phyloP scores from a whole-genome alignment of 2,113 vertebrate genomes.

The Formicarius rufipectus region DNA sequence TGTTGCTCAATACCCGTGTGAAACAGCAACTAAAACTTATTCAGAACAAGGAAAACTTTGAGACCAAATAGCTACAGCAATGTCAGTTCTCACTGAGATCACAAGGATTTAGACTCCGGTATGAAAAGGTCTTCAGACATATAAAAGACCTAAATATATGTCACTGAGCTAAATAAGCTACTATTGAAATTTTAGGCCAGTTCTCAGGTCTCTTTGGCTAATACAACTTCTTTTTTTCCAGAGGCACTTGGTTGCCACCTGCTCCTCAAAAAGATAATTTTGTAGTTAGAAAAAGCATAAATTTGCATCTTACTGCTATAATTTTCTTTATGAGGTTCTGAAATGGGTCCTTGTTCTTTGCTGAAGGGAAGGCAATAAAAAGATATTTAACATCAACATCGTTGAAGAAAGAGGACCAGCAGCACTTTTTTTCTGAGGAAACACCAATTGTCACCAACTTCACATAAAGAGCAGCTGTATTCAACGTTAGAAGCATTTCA shows the following conservation, averaged over 20 bases:
- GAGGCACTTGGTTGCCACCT: neutral
- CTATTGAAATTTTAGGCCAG: neutral
- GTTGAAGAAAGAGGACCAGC: neutral
- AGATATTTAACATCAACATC: neutral
- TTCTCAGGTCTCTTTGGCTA: neutral
- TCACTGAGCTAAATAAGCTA: neutral
- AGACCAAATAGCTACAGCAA: neutral
- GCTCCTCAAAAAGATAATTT: neutral
- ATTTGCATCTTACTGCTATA: neutral
- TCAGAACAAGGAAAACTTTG: neutral
- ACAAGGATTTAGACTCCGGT: neutral
- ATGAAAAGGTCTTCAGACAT: neutral
- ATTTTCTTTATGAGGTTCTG: neutral
- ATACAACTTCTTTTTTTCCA: neutral
- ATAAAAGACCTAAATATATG: neutral
- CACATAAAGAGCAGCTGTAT: neutral
- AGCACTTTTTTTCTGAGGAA: neutral
- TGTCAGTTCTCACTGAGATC: neutral
- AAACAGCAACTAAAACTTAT: neutral
- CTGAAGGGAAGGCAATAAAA: neutral
- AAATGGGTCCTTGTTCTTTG: neutral
- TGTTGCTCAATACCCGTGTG: neutral
- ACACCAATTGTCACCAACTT: neutral
- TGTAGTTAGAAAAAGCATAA: neutral
- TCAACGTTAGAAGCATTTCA: neutral